phyloP scores from a whole-genome alignment of 2,797 vertebrate species.

The Vespertilio murinus region DNA sequence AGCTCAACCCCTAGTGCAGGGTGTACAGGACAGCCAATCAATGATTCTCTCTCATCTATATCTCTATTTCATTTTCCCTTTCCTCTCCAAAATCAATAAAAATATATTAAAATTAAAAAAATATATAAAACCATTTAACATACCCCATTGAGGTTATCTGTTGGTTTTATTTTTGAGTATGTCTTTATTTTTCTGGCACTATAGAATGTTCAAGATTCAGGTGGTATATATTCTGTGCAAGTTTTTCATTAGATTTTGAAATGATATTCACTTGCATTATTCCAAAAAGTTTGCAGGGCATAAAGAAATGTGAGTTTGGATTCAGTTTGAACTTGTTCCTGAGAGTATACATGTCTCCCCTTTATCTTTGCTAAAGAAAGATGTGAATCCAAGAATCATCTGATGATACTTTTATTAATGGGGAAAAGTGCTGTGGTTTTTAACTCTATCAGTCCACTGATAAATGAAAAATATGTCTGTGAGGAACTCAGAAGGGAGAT shows the following conservation, averaged over 20 bases:
- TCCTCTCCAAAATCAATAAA: too few relatives aligned
- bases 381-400: constrained; percentile 51
- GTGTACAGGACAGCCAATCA: too few relatives aligned
- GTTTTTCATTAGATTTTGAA: neutral
- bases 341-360: constrained; percentile 44
- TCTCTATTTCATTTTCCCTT: too few relatives aligned
- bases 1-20: too few relatives aligned
- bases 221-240: neutral
- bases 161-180: neutral
- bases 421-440: constrained; percentile 63
- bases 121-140: neutral
- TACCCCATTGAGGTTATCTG: neutral
- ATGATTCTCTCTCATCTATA: too few relatives aligned
- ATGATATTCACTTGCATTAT: neutral
- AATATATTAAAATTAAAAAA: too few relatives aligned
- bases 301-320: neutral
- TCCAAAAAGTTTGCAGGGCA: neutral
- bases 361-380: constrained; percentile 43
- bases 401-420: constrained; percentile 71
- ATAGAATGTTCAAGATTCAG: accelerated
- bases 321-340: constrained; percentile 35
- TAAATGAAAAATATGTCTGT: constrained; percentile 52
- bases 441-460: constrained; percentile 61
- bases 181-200: neutral
- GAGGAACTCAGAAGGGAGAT: constrained; percentile 25